A percentile compares a stretch with the other conserved stretches of the same genome.
These are phyloP conservation scores for Ianthella basta DNA, from an alignment of 37 sponge, comb jelly and placozoan species.

Conservation along the genomic window DNA sequence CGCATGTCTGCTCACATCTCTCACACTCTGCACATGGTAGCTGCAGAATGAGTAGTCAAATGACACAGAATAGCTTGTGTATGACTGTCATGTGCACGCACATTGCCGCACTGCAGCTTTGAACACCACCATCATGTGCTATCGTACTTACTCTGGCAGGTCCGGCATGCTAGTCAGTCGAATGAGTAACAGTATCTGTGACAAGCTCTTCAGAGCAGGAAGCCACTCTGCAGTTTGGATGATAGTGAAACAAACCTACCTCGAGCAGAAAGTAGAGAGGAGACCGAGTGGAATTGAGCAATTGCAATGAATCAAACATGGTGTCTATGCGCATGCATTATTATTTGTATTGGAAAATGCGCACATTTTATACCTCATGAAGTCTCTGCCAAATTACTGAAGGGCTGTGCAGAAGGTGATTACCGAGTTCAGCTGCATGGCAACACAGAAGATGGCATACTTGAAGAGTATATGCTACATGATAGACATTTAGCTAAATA, in stretches of 20 bases:
- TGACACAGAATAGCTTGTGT: too few species aligned
- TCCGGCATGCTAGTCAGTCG: conserved; percentile 43
- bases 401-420: conserved; percentile 46
- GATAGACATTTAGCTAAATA: too few species aligned
- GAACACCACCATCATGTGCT: too few species aligned
- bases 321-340: too few species aligned
- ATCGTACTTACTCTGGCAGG: conserved; percentile 50
- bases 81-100: background rate
- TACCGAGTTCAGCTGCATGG: conserved; percentile 41
- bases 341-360: too few species aligned
- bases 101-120: background rate
- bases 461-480: too few species aligned
- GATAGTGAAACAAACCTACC: conserved; percentile 37
- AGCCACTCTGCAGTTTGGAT: conserved; percentile 43
- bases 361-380: conserved; percentile 28
- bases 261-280: background rate
- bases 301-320: too few species aligned
- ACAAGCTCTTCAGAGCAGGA: conserved; percentile 34
- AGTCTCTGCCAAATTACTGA: conserved; percentile 35
- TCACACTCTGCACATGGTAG: conserved; percentile 30
- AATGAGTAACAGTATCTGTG: conserved; percentile 54
- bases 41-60: background rate
- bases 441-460: background rate
- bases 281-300: too few species aligned
- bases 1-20: conserved; percentile 27